Evolutionary conservation across 2,888 invertebrate genomes (phyloP).

Genomic region (Patella caerulea): DNA sequence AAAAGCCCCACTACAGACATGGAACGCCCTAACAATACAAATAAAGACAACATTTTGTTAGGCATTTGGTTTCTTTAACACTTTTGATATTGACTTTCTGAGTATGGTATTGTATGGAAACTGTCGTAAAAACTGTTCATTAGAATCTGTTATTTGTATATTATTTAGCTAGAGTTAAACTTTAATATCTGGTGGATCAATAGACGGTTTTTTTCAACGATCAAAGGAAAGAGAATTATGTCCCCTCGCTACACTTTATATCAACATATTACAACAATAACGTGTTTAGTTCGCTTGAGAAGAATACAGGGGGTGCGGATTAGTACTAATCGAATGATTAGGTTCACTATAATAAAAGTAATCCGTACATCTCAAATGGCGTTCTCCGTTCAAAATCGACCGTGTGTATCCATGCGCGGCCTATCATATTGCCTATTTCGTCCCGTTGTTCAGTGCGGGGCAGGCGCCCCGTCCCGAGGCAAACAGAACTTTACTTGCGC

Average conservation of each 20-base stretch:
- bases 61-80: too few relatives aligned
- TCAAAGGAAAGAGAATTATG: not conserved
- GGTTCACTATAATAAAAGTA: conserved; percentile 13
- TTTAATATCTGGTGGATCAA: not conserved
- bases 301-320: conserved; percentile 12
- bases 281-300: not conserved
- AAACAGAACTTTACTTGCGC: not conserved
- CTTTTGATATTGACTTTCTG: too few relatives aligned
- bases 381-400: conserved; percentile 9
- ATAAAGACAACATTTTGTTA: too few relatives aligned
- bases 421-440: conserved; percentile 10
- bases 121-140: too few relatives aligned
- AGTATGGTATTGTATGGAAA: too few relatives aligned
- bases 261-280: not conserved
- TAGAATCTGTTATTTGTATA: too few relatives aligned
- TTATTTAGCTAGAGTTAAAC: not conserved
- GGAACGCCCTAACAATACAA: too few relatives aligned
- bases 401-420: conserved; percentile 10
- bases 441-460: not conserved
- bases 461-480: conserved; percentile 3
- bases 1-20: too few relatives aligned
- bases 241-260: not conserved
- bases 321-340: conserved; percentile 9
- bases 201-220: not conserved
- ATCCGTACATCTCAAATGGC: conserved; percentile 13